phyloP scores from a whole-genome alignment of 2,797 vertebrate species.

The Cheirogaleus major region DNA sequence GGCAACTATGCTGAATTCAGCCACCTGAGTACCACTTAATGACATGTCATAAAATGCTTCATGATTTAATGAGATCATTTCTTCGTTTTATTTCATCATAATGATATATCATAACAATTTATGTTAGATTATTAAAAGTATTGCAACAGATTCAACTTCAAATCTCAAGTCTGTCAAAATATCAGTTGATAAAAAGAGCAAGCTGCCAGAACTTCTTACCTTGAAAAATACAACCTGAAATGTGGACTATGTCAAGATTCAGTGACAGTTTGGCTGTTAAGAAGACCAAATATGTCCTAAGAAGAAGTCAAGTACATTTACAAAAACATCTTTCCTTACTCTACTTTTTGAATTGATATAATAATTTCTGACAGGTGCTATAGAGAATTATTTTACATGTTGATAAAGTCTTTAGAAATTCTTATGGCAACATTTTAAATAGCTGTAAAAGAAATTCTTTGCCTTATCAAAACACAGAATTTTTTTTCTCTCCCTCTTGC shows the following conservation, averaged over 20 bases:
- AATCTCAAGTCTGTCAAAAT: conserved; percentile 34
- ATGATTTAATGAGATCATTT: conserved; percentile 49
- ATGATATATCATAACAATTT: conserved; percentile 54
- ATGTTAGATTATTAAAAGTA: conserved; percentile 24
- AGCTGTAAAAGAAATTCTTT: not conserved
- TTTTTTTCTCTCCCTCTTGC: not conserved
- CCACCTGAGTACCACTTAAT: not conserved
- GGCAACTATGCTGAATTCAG: not conserved
- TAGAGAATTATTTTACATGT: not conserved
- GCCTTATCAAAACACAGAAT: not conserved
- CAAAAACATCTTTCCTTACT: not conserved
- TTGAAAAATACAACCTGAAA: not conserved
- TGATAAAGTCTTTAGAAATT: not conserved
- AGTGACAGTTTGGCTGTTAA: not conserved
- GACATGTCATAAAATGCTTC: conserved; percentile 21
- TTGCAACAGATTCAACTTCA: conserved; percentile 11
- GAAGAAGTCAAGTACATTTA: not conserved
- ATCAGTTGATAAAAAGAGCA: not conserved
- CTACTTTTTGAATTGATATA: not conserved
- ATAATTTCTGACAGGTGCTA: not conserved
- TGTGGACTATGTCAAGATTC: not conserved
- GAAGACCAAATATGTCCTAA: not conserved
- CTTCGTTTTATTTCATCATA: conserved; percentile 56
- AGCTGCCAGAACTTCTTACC: not conserved
- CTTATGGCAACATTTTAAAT: not conserved